Base-by-base conservation (phyloP, 2,113 vertebrate species). In the Stegostoma tigrinum region DNA sequence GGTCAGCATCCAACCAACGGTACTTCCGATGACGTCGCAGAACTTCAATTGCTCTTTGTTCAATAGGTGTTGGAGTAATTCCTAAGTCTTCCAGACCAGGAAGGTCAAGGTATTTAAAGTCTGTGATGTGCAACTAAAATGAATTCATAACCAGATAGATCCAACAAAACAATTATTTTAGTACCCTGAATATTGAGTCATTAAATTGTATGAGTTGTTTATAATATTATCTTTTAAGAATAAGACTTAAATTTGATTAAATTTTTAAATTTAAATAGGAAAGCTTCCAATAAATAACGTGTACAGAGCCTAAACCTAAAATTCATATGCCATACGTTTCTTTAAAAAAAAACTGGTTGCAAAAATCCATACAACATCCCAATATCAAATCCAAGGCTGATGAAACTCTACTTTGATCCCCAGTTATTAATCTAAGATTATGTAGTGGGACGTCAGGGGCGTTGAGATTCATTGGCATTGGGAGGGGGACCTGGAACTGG, bases 71-170 rank as follows among this genome's bases (percentile, higher is more conserved):
- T 19, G 98, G 97, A 2, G 97, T 96, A 96, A 99, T 97, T 0
- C 98, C 98, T 17, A 99, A 97, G 96, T 99, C 99, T 96, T 99
- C 98, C 95, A 99, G 97, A 96, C 99, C 98, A 8, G 98, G 99
- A 90, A 99, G 98, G 64, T 98, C 98, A 0, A 98, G 98, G 96
- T 97, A 97, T n/a, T 95, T 98, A 98, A 97, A 97, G 96, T 99
- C 99, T 78, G 98, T 98, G 96, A 97, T 96, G 96, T 99, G 98
- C 93, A 99, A 98, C 99, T 99, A 96, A 14, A 85, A 94, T 96
- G 34, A 64, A 52, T 95, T 86, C 93, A 12, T 2, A 94, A 0
- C 0, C 0, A 93, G 1, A 7, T 7, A 83, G 6, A 67, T n/a
- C 96, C 96, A 21, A 0, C n/a, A 61, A 64, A 91, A 27, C 14